Conservation (phyloP, 2,113 vertebrate species). For the Chitala chitala region DNA sequence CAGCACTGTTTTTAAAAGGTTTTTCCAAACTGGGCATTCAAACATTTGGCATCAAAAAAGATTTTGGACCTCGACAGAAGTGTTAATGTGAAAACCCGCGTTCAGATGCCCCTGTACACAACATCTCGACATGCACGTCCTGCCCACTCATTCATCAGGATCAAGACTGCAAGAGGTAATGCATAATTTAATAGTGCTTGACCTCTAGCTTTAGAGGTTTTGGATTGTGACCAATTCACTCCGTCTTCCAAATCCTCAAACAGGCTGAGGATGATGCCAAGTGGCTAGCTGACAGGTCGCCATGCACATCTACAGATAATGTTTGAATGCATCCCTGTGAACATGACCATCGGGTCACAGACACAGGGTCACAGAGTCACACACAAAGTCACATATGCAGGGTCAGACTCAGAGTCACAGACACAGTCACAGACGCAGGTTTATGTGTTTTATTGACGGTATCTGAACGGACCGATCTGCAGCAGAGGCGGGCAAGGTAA, state of each 20-base stretch:
- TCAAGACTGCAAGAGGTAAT: neutral
- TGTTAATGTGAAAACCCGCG: no score
- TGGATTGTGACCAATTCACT: neutral
- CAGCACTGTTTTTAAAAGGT: no score
- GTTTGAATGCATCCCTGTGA: no score
- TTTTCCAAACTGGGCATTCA: neutral
- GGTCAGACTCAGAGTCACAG: no score
- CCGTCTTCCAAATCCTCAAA: neutral
- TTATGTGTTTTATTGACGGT: neutral
- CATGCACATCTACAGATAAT: no score
- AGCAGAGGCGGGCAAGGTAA: neutral
- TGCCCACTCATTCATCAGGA: neutral
- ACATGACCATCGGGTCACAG: no score
- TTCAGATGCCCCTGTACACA: no score
- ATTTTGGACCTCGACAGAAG: neutral
- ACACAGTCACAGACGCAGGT: no score
- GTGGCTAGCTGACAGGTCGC: neutral
- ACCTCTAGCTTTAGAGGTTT: neutral
- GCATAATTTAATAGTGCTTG: neutral
- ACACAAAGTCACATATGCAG: no score
- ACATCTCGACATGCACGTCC: no score
- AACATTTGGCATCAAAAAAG: neutral
- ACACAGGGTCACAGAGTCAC: no score
- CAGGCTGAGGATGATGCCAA: neutral
- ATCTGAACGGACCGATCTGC: no score